Evolutionary conservation across 1,140 invertebrate species (phyloP), one percentile per base, ranked within the genome.

Genomic region (Lasioglossum albipes): DNA sequence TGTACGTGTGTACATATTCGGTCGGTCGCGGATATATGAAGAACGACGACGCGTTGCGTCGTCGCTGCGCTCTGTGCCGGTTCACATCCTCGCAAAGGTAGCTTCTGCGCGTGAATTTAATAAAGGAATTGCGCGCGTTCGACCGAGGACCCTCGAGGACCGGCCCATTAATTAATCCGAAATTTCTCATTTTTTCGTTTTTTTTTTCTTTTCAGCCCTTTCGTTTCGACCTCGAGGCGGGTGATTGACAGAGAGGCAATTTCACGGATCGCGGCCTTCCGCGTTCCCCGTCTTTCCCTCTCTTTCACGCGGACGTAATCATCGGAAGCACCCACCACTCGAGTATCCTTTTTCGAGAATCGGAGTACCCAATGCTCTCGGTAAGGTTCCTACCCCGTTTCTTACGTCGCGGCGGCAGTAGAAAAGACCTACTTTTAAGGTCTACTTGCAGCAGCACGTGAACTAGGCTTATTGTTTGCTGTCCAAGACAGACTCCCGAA

Each of bases 191-290:
- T 73, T 65, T 65, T 49, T 18, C 18, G 18, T 72, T 77, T 73
- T 54, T 54, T 49, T 54, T 54, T 54, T 72, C 65, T 73, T 79
- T 73, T 77, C 52, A 67, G 20, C 41, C 67, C 22, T 45, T 59
- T 6, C 45, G 20, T 45, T 16, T n/a, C n/a, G 52, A 27, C 64
- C 61, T 59, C 62, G 27, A 76, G 68, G 31, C 27, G 13, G 27
- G 13, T 84, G 73, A 84, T 84, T 69, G 85, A 81, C 66, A 78
- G 67, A 78, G 59, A 79, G 52, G 68, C 72, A 81, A 86, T 81
- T 79, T 85, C 79, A 80, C 31, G 72, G 41, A 62, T 41, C 59
- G 36, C 45, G 16, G 12, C 36, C 13, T 73, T 59, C 71, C 54
- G 22, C 52, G 6, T 27, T n/a, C 18, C 9, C 12, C 31, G 52